These are phyloP conservation scores for Oscheius sp. DNA, from an alignment of 2,888 invertebrate species.

Conservation along the genomic window DNA sequence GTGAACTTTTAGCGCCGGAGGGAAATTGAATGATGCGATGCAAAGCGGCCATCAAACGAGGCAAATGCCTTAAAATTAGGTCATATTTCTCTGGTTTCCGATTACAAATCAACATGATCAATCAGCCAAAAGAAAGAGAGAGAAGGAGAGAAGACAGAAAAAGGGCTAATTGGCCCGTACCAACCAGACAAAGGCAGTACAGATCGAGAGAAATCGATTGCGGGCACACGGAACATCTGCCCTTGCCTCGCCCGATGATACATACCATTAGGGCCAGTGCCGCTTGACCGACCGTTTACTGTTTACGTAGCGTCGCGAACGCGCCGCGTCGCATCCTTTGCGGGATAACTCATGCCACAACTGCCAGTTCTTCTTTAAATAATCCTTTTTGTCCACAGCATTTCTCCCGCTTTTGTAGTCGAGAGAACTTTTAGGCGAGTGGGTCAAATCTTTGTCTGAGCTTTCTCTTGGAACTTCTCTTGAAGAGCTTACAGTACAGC, in stretches of 20 bases:
- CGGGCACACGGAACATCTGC: conserved; percentile 22
- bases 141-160: neutral
- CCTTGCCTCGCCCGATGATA: neutral
- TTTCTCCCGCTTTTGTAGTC: too few species aligned
- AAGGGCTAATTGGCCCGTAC: neutral
- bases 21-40: conserved; percentile 18
- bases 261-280: conserved; percentile 23
- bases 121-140: neutral
- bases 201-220: conserved; percentile 26
- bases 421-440: too few species aligned
- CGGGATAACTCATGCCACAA: too few species aligned
- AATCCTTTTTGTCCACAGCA: too few species aligned
- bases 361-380: too few species aligned
- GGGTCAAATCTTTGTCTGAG: too few species aligned
- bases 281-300: conserved; percentile 24
- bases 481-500: too few species aligned
- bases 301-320: conserved; percentile 24
- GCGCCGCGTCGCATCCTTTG: conserved; percentile 12
- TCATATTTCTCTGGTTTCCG: too few species aligned
- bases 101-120: too few species aligned
- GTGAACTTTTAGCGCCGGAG: neutral
- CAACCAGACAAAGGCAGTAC: neutral
- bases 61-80: neutral
- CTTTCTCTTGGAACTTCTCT: too few species aligned
- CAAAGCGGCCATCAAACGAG: neutral